Evolutionary conservation across 2,888 invertebrate genomes (phyloP), one percentile per base, ranked within the genome.

Genomic region (Subacronicta megacephala): DNA sequence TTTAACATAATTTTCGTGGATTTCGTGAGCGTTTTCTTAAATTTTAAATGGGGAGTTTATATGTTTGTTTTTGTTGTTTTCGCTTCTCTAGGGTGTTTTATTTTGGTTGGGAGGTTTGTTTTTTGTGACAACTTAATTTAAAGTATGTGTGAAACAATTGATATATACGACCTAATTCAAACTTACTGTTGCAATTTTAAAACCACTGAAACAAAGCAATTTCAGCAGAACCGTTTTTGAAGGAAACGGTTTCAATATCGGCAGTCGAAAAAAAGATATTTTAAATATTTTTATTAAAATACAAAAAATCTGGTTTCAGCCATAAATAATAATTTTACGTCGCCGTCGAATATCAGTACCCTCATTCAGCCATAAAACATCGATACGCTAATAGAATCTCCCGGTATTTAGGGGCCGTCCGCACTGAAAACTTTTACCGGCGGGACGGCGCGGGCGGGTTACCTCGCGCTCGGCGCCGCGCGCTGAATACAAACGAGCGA

Each of bases 401-500:
- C 75, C 72, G 85, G 85, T 85, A 85, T 86, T 88, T 87, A 85
- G 83, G 83, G 69, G 66, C 81, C 81, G 77, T 72, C 76, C 84
- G 81, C 75, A 75, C 79, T 81, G 80, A 79, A 81, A 84, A 83
- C 80, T 82, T 80, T 78, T 76, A 73, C 75, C 78, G 71, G 73
- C 63, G 80, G 72, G 74, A 44, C 62, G 80, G 72, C 72, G 53
- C 63, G 64, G 70, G 73, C 67, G 76, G 78, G 80, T 71, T 75
- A 77, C 78, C 78, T 78, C 78, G 78, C 72, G 61, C 71, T 75
- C 73, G 54, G 35, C 58, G 63, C 57, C 84, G 78, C 77, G 58
- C 58, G 58, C 78, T 83, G 91, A 87, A 92, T 92, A 90, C 88
- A 87, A 91, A 92, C 84, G 85, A 87, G 85, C 68, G 71, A 89